A percentile compares a stretch with the other conserved stretches of the same genome.
These are phyloP conservation scores for Morpho achilles DNA, from an alignment of 2,888 invertebrate species.

Conservation along the genomic window DNA sequence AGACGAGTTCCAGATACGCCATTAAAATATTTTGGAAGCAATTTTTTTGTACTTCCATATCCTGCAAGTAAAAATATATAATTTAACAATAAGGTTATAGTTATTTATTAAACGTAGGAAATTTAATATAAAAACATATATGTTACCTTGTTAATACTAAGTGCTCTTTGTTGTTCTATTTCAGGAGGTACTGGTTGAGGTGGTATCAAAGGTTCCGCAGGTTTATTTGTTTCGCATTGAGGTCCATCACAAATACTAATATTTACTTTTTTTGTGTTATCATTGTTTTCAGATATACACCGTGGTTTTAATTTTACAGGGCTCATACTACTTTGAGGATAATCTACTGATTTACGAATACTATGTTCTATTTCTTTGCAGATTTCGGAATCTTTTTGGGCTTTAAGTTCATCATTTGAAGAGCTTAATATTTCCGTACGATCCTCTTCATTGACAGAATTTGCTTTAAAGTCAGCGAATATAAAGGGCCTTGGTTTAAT, in stretches of 20 bases:
- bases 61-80: conserved; percentile 63
- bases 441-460: conserved; percentile 42
- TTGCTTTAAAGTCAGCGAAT: conserved; percentile 77
- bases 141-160: conserved; percentile 89
- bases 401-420: conserved; percentile 15
- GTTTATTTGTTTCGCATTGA: conserved; percentile 50
- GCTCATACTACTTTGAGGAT: conserved; percentile 22
- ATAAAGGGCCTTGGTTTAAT: conserved; percentile 72
- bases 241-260: conserved; percentile 62
- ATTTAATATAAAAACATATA: neutral
- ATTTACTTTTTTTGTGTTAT: conserved; percentile 56
- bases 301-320: conserved; percentile 29
- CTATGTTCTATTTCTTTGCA: conserved; percentile 3
- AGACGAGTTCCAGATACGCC: conserved; percentile 88
- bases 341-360: conserved; percentile 21
- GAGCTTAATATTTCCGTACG: conserved; percentile 30
- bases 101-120: neutral
- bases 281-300: conserved; percentile 45
- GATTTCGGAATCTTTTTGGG: neutral
- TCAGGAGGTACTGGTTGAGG: conserved; percentile 88
- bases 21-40: conserved; percentile 92
- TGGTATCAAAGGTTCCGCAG: conserved; percentile 71
- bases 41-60: conserved; percentile 90
- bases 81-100: neutral
- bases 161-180: conserved; percentile 89